Evolutionary conservation across 1,140 invertebrate genomes (phyloP), one percentile per base, ranked within the genome.

Genomic region (Heterodera schachtii): DNA sequence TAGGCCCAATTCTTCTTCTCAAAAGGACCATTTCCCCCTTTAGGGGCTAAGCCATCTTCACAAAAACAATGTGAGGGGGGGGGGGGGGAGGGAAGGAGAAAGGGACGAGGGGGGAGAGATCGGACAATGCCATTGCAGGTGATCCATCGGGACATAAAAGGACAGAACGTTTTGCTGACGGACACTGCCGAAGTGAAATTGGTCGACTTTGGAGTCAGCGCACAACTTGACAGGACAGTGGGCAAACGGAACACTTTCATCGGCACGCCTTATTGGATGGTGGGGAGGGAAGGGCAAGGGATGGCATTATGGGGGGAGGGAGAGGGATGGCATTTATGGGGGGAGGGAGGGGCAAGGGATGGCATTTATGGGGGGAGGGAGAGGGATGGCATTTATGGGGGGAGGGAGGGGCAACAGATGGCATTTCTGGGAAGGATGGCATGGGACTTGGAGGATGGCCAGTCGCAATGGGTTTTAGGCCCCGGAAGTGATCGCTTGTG

Each of bases 171-270:
- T 75, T 92, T 99, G 47, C 93, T 99, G 41, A 99, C 98, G 83
- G 97, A 99, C 90, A 98, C 98, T 93, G 97, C 97, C 75, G 97
- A 99, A 93, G 96, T 99, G 52, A 99, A 99, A 92, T 92, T 99
- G 94, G 98, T 99, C 87, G 98, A 99, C 92, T 99, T 99, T 93
- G 98, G 98, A 87, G 98, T 99, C 43, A 98, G 96, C 86, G 98
- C 98, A 87, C 97, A 99, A 92, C 92, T 99, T 87, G 98, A 99
- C 91, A 93, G 97, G 87, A 99, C 98, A 75, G 98, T 99, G 91
- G 97, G 98, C 78, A 92, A 97, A 86, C 92, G 98, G 89, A 99
- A 99, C 90, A 99, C 98, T 75, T 99, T 99, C 90, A 99, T 99
- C 90, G 98, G 98, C 80, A 99, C 97, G 52, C 96, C 97, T 46